phyloP scores from a whole-genome alignment of 2,888 invertebrate species.

The Stenurella melanura region DNA sequence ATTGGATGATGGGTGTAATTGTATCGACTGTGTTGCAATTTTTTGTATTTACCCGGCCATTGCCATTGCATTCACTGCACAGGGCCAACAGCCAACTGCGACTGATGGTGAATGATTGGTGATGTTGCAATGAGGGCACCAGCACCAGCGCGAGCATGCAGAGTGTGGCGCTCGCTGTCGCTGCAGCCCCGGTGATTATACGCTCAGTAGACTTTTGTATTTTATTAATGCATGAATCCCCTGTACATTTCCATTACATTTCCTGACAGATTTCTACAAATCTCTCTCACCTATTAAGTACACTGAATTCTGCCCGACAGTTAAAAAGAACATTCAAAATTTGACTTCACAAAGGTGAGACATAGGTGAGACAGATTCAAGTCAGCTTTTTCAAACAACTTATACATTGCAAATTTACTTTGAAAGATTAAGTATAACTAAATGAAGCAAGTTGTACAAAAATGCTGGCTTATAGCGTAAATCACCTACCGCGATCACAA shows the following conservation, averaged over 20 bases:
- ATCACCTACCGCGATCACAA: background rate
- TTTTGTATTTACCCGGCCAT: constrained; percentile 61
- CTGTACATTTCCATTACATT: background rate
- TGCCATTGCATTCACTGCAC: constrained; percentile 68
- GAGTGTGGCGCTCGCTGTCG: constrained; percentile 67
- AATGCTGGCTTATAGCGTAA: constrained; percentile 1
- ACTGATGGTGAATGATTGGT: constrained; percentile 60
- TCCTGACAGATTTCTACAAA: constrained; percentile 20
- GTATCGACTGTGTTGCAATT: constrained; percentile 58
- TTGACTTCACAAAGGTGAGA: background rate
- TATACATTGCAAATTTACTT: background rate
- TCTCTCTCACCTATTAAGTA: constrained; percentile 1
- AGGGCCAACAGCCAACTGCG: constrained; percentile 67
- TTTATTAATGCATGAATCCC: constrained; percentile 15
- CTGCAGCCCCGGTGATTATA: constrained; percentile 58
- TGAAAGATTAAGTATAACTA: too few species aligned
- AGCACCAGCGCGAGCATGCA: constrained; percentile 72
- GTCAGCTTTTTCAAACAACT: background rate
- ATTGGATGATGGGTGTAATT: constrained; percentile 66
- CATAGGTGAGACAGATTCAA: background rate
- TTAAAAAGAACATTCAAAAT: background rate
- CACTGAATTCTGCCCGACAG: background rate
- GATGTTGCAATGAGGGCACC: constrained; percentile 72
- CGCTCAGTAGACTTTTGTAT: constrained; percentile 48
- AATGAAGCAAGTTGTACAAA: background rate